Evolutionary conservation across 2,888 invertebrate genomes (phyloP), one percentile per base, ranked within the genome.

Genomic region (Drosophila leonis): DNA sequence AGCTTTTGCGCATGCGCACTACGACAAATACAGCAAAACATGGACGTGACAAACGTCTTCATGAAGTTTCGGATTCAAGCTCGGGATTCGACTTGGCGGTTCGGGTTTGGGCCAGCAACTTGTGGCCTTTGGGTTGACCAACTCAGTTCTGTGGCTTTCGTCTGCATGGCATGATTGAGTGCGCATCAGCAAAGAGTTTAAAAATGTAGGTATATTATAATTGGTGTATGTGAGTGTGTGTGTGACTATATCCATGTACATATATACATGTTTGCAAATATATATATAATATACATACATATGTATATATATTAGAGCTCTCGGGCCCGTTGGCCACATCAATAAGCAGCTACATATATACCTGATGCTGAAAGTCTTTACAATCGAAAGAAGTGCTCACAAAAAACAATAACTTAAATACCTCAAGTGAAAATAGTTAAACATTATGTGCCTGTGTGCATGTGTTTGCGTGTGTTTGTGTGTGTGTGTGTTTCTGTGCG

Each of bases 111-210:
- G 57, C 62, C 66, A 73, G 37, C 66, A 78, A 75, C 65, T 80
- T 66, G 66, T 68, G 72, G 73, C 63, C 61, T 72, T 59, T 67
- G 57, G 62, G 60, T 64, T 66, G 63, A 51, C 59, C 49, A 74
- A 77, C 70, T 86, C 72, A 88, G 88, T 88, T 88, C 60, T 73
- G 61, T 78, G 67, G 52, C 65, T 79, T 79, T 81, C 79, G 78
- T 77, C 86, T 81, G 59, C 64, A 60, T 65, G 56, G 59, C 59
- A 64, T 72, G 74, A 73, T 75, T 73, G 75, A 39, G 75, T 59
- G 63, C 71, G 73, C 78, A 73, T 69, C 68, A 61, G 24, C 24
- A 59, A 62, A 67, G 35, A 41, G 18, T 42, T 55, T 12, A 18
- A 37, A 57, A 12, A 46, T 48, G 56, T 65, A 63, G 52, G 60